Evolutionary conservation across 1,140 invertebrate genomes (phyloP), one percentile per base, ranked within the genome.

Genomic region (Bombyx mandarina): DNA sequence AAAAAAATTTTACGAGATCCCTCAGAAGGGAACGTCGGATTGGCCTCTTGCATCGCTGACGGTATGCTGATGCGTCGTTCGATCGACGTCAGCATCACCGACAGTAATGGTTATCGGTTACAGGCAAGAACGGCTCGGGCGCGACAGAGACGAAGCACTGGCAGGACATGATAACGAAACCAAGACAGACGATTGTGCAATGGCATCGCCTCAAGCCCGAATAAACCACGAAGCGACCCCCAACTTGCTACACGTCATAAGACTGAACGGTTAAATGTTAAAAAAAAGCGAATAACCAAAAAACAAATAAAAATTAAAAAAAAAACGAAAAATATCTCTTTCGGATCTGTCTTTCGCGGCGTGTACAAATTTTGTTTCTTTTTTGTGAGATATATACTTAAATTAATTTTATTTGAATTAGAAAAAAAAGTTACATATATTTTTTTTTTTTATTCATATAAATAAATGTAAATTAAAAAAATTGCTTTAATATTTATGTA

Each of bases 121-220:
- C 89, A 96, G 95, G 95, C 50, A 96, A 97, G 89, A 97, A 95
- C 69, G 95, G 95, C 12, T 96, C 94, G 22, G 96, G 96, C 6
- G 95, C 96, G 8, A 93, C 94, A 9, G 96, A 97, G 81, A 96
- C 96, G 1, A 97, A 97, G 82, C 96, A 97, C 75, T 97, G 96
- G 96, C 95, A 96, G 73, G 96, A 98, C 75, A 98, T 98, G 97
- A 97, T 98, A 60, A 97, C 95, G 45, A 98, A 98, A 77, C 96
- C 97, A 2, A 89, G 96, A 60, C 96, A 98, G 87, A 96, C 94
- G 57, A 95, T 97, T 60, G 94, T 97, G 7, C 95, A 96, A 71
- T 97, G 96, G 96, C 96, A 98, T 82, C 92, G 94, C 69, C 89
- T 95, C 67, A 96, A 95, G 81, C 94, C 94, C 3, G 94, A 95